Percentiles rank a stretch among this genome's conserved stretches.
phyloP scores from a whole-genome alignment of 1,140 invertebrate species.

The Trigoniulus corallinus region DNA sequence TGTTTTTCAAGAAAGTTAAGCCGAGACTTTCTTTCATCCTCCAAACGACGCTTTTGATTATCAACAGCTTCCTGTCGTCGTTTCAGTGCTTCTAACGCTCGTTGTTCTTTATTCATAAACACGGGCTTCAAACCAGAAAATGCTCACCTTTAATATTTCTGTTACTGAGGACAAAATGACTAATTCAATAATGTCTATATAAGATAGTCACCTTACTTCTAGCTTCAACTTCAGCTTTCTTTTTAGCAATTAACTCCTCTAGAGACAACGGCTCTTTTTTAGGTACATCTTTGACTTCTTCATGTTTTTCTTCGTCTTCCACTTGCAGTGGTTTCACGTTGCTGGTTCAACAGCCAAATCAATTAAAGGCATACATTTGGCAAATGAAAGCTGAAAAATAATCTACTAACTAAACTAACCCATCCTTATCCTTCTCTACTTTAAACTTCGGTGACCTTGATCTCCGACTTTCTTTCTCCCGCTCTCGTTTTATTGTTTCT shows the following conservation, averaged over 20 bases:
- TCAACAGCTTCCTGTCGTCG: conserved; percentile 69
- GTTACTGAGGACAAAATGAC: background rate
- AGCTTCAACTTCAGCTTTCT: conserved; percentile 88
- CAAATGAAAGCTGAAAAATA: background rate
- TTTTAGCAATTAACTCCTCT: conserved; percentile 88
- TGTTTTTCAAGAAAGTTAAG: conserved; percentile 38
- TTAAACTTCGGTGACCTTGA: background rate
- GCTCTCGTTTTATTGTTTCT: background rate
- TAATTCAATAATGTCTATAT: conserved; percentile 3
- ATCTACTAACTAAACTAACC: too few relatives aligned
- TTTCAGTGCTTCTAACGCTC: conserved; percentile 71
- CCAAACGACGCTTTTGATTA: conserved; percentile 41
- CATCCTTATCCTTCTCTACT: background rate
- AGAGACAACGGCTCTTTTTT: conserved; percentile 75
- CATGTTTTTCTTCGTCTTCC: conserved; percentile 30
- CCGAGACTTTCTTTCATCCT: conserved; percentile 49
- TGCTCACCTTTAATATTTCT: background rate
- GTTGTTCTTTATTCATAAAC: conserved; percentile 90
- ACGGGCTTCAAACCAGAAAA: conserved; percentile 50
- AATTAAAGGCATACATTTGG: background rate
- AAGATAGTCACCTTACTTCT: conserved; percentile 45
- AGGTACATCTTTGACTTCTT: conserved; percentile 29
- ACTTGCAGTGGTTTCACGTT: conserved; percentile 21
- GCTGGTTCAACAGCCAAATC: background rate
- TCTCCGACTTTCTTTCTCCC: conserved; percentile 1